These are phyloP conservation scores for Clostera curtula DNA, from an alignment of 2,888 invertebrate genomes.

Conservation along the genomic window DNA sequence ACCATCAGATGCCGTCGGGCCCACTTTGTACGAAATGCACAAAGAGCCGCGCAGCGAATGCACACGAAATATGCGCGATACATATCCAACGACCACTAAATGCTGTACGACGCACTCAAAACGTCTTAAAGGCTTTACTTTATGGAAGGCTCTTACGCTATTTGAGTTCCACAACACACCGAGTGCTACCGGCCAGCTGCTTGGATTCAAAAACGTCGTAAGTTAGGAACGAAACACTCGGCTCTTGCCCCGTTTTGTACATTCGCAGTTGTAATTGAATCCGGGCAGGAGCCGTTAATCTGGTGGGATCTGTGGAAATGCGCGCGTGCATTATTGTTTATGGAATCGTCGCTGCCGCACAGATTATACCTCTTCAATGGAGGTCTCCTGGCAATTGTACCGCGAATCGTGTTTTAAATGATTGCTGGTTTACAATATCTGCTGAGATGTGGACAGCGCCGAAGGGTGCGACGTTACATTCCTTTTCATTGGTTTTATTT, in stretches of 20 bases:
- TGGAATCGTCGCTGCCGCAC: constrained; percentile 28
- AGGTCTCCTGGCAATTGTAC: constrained; percentile 7
- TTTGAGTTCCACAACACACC: too few relatives aligned
- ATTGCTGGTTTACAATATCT: constrained; percentile 4
- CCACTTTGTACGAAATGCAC: constrained; percentile 8
- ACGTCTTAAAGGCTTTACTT: too few relatives aligned
- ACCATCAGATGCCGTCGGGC: constrained; percentile 7
- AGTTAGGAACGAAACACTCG: background rate
- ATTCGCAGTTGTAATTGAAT: constrained; percentile 23
- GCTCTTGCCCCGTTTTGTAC: constrained; percentile 12
- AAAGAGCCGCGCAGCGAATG: constrained; percentile 8
- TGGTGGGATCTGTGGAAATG: constrained; percentile 29
- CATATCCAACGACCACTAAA: constrained; percentile 35
- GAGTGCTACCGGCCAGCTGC: constrained; percentile 18
- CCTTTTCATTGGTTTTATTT: too few relatives aligned
- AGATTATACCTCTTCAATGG: constrained; percentile 17
- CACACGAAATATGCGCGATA: constrained; percentile 22
- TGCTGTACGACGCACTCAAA: too few relatives aligned
- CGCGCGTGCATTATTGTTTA: constrained; percentile 32
- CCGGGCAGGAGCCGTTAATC: constrained; percentile 36
- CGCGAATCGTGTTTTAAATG: constrained; percentile 4
- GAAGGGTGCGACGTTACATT: too few relatives aligned
- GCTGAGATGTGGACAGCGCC: too few relatives aligned
- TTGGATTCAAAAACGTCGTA: constrained; percentile 7
- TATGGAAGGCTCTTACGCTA: too few relatives aligned